A percentile compares a stretch with the other conserved stretches of the same genome.
Evolutionary conservation across 2,797 vertebrate species (phyloP).

Genomic region (Alca torda): DNA sequence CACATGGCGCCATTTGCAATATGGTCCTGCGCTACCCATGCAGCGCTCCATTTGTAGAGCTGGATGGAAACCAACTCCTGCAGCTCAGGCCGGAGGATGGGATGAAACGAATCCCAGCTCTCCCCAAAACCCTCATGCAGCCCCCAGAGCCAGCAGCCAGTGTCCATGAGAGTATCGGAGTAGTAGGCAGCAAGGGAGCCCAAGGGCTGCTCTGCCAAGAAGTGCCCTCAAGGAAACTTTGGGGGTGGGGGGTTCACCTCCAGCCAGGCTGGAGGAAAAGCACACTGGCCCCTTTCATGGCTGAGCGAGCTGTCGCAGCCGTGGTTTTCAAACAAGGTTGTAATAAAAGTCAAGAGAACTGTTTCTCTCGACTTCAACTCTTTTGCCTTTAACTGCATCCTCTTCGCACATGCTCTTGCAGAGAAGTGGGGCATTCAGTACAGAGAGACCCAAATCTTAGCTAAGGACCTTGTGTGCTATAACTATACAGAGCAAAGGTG

Average conservation of each 20-base stretch:
- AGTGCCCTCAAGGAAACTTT: neutral
- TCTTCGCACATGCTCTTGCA: neutral
- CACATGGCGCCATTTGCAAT: neutral
- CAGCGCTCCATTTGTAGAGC: neutral
- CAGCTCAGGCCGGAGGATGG: neutral
- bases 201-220: neutral
- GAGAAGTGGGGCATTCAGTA: neutral
- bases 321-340: neutral
- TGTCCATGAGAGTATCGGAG: neutral
- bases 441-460: neutral
- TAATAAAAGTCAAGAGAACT: neutral
- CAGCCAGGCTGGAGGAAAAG: neutral
- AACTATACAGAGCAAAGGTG: neutral
- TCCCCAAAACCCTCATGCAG: neutral
- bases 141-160: neutral
- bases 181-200: fast-evolving
- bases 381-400: neutral
- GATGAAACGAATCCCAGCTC: neutral
- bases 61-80: neutral
- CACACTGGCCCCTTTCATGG: neutral
- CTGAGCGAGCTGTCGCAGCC: neutral
- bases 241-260: neutral
- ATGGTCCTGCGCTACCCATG: neutral
- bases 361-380: neutral
- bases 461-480: neutral